These are phyloP conservation scores for Tethea ocularis DNA, from an alignment of 2,888 invertebrate genomes.

Conservation along the genomic window DNA sequence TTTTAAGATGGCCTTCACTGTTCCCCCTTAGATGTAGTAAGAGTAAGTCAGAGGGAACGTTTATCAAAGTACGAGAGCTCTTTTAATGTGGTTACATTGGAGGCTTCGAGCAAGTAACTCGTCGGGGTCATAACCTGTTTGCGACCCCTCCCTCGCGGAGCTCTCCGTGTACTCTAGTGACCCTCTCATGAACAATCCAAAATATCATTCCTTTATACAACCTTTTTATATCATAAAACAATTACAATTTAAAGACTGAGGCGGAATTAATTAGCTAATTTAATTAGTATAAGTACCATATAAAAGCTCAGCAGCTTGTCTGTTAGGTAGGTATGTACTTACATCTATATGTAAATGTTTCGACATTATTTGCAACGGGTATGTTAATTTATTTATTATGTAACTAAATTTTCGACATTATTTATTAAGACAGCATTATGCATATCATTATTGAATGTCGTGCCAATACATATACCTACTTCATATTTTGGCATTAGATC, in stretches of 20 bases:
- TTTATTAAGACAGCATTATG: not conserved
- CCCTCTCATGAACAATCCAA: conserved; percentile 59
- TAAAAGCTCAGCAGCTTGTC: not conserved
- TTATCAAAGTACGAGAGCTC: conserved; percentile 52
- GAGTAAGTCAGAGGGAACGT: conserved; percentile 36
- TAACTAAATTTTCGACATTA: not conserved
- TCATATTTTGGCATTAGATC: too few species aligned
- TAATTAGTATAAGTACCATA: conserved; percentile 11
- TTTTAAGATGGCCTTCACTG: conserved; percentile 40
- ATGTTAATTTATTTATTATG: not conserved
- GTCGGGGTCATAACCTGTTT: conserved; percentile 84
- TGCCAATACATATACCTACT: not conserved
- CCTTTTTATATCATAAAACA: conserved; percentile 8
- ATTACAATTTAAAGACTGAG: not conserved
- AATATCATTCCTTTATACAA: conserved; percentile 29
- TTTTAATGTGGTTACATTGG: conserved; percentile 59
- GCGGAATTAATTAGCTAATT: conserved; percentile 10
- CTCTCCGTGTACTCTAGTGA: conserved; percentile 72
- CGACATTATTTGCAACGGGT: not conserved
- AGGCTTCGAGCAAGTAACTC: conserved; percentile 80
- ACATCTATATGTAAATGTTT: not conserved
- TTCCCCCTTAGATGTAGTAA: conserved; percentile 31
- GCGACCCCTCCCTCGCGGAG: conserved; percentile 78
- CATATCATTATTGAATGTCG: not conserved
- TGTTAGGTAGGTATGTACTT: not conserved